These are phyloP conservation scores for Linepithema humile DNA, from an alignment of 1,140 invertebrate genomes.

Conservation along the genomic window DNA sequence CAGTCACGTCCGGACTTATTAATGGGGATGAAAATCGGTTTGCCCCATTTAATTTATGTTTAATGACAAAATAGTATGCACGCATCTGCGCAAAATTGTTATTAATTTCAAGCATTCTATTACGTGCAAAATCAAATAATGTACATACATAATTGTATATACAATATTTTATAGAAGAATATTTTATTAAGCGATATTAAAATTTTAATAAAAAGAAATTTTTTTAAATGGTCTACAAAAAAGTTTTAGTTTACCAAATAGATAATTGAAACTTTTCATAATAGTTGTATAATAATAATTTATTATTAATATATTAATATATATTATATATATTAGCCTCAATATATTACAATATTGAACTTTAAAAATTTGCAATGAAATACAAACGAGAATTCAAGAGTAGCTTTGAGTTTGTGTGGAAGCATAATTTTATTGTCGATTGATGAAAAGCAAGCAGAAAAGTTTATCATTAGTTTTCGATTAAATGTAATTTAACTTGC, in stretches of 20 bases:
- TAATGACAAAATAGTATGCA: not conserved
- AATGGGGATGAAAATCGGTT: not conserved
- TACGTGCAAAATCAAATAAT: no score
- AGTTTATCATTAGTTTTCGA: conserved; percentile 44
- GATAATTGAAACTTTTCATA: not conserved
- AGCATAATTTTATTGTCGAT: conserved; percentile 5
- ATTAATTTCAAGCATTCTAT: no score
- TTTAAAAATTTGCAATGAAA: not conserved
- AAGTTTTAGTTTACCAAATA: not conserved
- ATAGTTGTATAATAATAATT: no score
- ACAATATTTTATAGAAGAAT: not conserved
- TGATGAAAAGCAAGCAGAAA: conserved; percentile 41
- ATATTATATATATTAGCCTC: not conserved
- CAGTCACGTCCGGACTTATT: conserved; percentile 8
- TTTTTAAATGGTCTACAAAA: no score
- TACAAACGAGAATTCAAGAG: not conserved
- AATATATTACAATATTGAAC: conserved; percentile 7
- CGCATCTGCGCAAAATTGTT: not conserved
- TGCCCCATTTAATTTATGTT: not conserved
- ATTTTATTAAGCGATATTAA: not conserved
- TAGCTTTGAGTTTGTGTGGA: conserved; percentile 20
- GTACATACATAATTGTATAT: no score
- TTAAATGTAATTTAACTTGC: conserved; percentile 46
- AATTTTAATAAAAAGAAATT: not conserved
- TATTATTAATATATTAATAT: not conserved